Evolutionary conservation across 2,797 vertebrate genomes (phyloP).

Genomic region (Tiaroga cobitis): DNA sequence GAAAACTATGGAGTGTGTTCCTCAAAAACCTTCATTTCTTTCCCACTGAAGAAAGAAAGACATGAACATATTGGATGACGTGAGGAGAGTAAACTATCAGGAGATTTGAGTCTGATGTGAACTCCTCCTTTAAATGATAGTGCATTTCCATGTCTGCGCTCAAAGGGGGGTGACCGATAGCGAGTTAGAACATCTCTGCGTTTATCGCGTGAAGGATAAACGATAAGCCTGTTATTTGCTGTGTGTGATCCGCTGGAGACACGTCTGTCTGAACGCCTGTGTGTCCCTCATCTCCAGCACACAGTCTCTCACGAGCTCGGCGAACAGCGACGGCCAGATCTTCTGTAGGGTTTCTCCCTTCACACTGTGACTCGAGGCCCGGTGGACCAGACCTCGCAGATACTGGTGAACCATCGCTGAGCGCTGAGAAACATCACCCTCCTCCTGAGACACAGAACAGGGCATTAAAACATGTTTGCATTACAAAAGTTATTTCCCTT

Average conservation of each 20-base stretch:
- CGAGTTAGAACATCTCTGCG: background rate
- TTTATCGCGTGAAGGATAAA: background rate
- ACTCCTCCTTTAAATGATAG: no score
- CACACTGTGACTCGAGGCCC: slow-evolving; percentile 87
- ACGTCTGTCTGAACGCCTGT: slow-evolving; percentile 84
- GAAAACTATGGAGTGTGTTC: no score
- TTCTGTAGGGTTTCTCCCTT: slow-evolving; percentile 93
- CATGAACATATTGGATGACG: no score
- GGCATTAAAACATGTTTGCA: no score
- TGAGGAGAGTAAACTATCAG: no score
- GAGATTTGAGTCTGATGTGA: no score
- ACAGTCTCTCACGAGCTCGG: slow-evolving; percentile 92
- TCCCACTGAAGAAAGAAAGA: no score
- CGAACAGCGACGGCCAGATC: slow-evolving; percentile 95
- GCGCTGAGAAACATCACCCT: slow-evolving; percentile 71
- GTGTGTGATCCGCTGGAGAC: slow-evolving; percentile 81
- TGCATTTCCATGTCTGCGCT: background rate
- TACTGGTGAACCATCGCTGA: slow-evolving; percentile 78
- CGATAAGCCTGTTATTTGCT: slow-evolving; percentile 12
- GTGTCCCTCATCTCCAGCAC: slow-evolving; percentile 90
- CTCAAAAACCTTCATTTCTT: no score
- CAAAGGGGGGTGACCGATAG: background rate
- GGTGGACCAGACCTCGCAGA: slow-evolving; percentile 84
- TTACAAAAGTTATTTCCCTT: no score
- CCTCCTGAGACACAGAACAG: slow-evolving; percentile 68